Evolutionary conservation across 1,140 invertebrate species (phyloP), one percentile per base, ranked within the genome.

Genomic region (Eupristina koningsbergeri): DNA sequence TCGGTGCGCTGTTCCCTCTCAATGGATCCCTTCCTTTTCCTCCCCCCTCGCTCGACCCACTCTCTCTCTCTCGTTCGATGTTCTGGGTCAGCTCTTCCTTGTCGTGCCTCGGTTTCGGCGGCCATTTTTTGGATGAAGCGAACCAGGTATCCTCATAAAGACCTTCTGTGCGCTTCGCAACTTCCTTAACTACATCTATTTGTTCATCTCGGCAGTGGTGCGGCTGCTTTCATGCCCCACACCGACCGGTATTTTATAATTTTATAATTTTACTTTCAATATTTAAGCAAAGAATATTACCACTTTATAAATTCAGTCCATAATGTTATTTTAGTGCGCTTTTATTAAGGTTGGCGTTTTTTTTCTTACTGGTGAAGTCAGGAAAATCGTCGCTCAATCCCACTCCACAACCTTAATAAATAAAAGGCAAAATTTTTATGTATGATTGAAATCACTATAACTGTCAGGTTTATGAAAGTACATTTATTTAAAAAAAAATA

Each of bases 111-210:
- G 31, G 19, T 22, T 11, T 22, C 31, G 31, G 34, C 13, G 64
- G 15, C 64, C 29, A 67, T 67, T 67, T 67, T 67, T 67, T 67
- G 29, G 31, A 13, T 67, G 31, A 15, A n/a, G 19, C 36, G 5
- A 19, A 34, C 64, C 64, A 67, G 64, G 64, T 67, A 67, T 36
- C 64, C 31, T 67, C 64, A 34, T 67, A 67, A 67, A 67, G 13
- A 15, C 64, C 64, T 67, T 67, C 64, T 19, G 64, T 67, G 64
- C 63, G 63, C 13, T 17, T 64, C 34, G 63, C 64, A 11, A 67
- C 64, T 34, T 67, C 22, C 64, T 67, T 36, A 67, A 67, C 13
- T 36, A 36, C 31, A 6, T 19, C 19, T 36, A 67, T 36, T 67
- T 67, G 64, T 67, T 3, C 8, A 67, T 39, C 7, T 67, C 34